phyloP scores from a whole-genome alignment of 2,113 vertebrate genomes.

The Terrapene triunguis region DNA sequence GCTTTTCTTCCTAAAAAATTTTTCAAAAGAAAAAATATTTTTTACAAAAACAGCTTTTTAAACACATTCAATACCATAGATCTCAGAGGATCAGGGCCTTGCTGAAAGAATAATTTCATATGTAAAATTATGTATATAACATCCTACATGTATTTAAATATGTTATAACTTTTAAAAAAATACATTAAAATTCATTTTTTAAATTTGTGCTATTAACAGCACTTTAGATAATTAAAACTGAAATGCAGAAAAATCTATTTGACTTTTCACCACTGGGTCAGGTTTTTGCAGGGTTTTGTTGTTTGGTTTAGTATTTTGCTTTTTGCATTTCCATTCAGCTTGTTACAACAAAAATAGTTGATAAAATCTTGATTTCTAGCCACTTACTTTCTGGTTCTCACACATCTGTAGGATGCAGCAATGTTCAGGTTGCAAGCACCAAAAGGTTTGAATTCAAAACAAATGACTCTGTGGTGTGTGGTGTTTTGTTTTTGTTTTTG shows the following conservation, averaged over 20 bases:
- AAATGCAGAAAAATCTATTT: background rate
- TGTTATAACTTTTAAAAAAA: background rate
- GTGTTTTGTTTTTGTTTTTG: background rate
- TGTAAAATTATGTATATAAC: background rate
- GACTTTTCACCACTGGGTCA: background rate
- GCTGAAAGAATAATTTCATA: background rate
- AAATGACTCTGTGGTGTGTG: background rate
- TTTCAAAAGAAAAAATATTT: background rate
- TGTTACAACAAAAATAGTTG: slow-evolving; percentile 25
- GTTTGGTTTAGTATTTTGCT: background rate
- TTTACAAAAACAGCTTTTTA: background rate
- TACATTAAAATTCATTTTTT: background rate
- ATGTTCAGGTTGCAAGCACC: background rate
- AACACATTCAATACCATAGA: background rate
- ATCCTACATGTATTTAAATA: background rate
- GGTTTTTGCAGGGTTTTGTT: background rate
- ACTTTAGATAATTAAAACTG: background rate
- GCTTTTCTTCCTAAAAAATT: background rate
- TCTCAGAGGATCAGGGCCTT: background rate
- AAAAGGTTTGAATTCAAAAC: background rate
- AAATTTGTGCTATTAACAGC: background rate
- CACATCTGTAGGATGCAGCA: background rate
- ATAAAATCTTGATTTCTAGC: slow-evolving; percentile 47
- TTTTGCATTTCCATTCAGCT: background rate
- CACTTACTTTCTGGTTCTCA: slow-evolving; percentile 18